These are phyloP conservation scores for Chrysolina oricalcia DNA, from an alignment of 2,888 invertebrate species.

Conservation along the genomic window DNA sequence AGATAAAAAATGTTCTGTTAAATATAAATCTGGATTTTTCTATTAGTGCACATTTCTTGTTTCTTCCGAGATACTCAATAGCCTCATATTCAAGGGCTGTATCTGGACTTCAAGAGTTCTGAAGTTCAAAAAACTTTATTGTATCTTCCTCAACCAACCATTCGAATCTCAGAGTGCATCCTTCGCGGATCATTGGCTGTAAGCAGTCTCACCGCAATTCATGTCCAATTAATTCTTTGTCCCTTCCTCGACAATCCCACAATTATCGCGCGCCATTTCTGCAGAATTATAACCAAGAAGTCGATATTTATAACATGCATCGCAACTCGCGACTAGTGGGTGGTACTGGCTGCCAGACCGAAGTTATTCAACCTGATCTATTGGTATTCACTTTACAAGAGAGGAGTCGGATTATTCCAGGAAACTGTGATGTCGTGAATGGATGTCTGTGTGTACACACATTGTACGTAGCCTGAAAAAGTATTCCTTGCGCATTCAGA, in stretches of 20 bases:
- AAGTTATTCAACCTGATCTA: conserved; percentile 47
- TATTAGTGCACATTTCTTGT: too few species aligned
- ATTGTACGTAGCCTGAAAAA: conserved; percentile 35
- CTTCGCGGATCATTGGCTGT: not conserved
- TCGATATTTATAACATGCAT: conserved; percentile 41
- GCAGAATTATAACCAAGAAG: conserved; percentile 35
- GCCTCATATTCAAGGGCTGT: too few species aligned
- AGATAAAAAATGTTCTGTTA: too few species aligned
- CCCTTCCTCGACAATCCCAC: conserved; percentile 26
- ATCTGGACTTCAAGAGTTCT: too few species aligned
- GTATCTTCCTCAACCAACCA: not conserved
- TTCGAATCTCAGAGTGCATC: not conserved
- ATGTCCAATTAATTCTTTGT: conserved; percentile 30
- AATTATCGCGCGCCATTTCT: conserved; percentile 42
- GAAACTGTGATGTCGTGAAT: conserved; percentile 45
- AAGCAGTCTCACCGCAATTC: not conserved
- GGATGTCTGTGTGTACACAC: conserved; percentile 37
- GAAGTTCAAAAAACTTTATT: too few species aligned
- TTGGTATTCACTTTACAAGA: conserved; percentile 47
- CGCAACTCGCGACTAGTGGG: conserved; percentile 41
- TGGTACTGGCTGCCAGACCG: conserved; percentile 38
- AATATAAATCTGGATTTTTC: too few species aligned
- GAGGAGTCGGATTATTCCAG: conserved; percentile 44
- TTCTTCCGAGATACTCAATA: too few species aligned
- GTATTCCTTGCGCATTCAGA: conserved; percentile 34